Conservation (phyloP, 1,140 invertebrate species). For the Phthorimaea operculella region DNA sequence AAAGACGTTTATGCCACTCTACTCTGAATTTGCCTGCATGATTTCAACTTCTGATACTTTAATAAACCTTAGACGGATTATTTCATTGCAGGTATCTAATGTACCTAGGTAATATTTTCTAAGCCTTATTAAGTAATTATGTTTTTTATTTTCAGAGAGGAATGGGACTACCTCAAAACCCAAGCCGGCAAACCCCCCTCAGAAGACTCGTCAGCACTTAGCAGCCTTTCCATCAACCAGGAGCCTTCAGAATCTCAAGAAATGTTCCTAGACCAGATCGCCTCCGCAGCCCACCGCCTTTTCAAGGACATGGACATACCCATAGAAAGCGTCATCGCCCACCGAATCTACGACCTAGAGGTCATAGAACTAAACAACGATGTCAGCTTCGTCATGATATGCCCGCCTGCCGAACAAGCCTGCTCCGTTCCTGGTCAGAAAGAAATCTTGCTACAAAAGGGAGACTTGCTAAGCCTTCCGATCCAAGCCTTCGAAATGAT, state of each 20-base stretch:
- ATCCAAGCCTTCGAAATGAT: conserved; percentile 93
- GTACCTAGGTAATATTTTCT: no score
- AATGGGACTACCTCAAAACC: conserved; percentile 85
- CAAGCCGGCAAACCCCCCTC: conserved; percentile 57
- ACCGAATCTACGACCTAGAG: conserved; percentile 90
- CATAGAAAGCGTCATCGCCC: conserved; percentile 72
- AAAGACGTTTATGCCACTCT: no score
- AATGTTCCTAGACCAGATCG: conserved; percentile 80
- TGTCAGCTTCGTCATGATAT: conserved; percentile 89
- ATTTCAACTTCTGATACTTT: no score
- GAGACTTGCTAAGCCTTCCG: conserved; percentile 85
- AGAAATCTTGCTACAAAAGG: conserved; percentile 81
- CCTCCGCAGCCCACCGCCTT: conserved; percentile 75
- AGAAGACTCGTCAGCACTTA: conserved; percentile 58
- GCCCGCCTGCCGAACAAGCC: conserved; percentile 89
- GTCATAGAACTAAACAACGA: conserved; percentile 90
- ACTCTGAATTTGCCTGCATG: no score
- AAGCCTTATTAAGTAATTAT: no score
- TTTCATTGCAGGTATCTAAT: no score
- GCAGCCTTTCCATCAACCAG: conserved; percentile 58
- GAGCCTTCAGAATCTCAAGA: conserved; percentile 79
- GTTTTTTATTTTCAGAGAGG: conserved; percentile 76
- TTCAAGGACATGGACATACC: conserved; percentile 85
- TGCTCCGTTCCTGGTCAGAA: conserved; percentile 91
- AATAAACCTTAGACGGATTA: no score